Evolutionary conservation across 2,797 vertebrate genomes (phyloP).

Genomic region (Sphenodon punctatus): DNA sequence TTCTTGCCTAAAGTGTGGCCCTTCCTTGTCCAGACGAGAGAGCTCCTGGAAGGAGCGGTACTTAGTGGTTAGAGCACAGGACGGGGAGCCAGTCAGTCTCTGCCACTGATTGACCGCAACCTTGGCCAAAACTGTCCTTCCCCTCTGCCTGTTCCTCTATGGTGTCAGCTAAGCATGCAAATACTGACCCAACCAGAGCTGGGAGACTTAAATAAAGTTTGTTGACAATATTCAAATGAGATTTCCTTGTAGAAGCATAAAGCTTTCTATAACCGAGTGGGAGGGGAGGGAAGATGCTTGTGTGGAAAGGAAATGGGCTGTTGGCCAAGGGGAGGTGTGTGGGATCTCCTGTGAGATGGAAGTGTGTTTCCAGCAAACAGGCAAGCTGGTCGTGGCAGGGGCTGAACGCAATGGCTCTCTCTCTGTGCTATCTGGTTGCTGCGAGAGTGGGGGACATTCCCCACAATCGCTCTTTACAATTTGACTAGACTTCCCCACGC

Average conservation of each 20-base stretch:
- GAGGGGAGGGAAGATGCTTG: neutral
- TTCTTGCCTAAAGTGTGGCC: too few relatives aligned
- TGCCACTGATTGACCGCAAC: neutral
- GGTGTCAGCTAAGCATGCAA: neutral
- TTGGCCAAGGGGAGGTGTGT: neutral
- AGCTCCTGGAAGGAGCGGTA: neutral
- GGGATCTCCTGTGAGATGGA: neutral
- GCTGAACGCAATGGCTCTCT: too few relatives aligned
- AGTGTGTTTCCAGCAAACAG: too few relatives aligned
- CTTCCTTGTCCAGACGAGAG: too few relatives aligned
- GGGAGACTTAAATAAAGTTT: neutral
- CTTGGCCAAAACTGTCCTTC: neutral
- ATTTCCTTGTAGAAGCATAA: neutral
- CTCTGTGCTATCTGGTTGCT: too few relatives aligned
- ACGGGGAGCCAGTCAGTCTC: neutral
- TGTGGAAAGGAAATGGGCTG: neutral
- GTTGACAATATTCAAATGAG: neutral
- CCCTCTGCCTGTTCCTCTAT: neutral
- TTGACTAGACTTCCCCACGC: too few relatives aligned
- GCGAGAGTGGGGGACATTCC: too few relatives aligned
- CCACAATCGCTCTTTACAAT: too few relatives aligned
- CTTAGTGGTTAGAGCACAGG: neutral
- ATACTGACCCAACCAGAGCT: neutral
- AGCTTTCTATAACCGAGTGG: neutral
- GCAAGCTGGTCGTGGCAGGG: too few relatives aligned